These are phyloP conservation scores for Zosterops lateralis DNA, from an alignment of 2,113 vertebrate species.

Conservation along the genomic window DNA sequence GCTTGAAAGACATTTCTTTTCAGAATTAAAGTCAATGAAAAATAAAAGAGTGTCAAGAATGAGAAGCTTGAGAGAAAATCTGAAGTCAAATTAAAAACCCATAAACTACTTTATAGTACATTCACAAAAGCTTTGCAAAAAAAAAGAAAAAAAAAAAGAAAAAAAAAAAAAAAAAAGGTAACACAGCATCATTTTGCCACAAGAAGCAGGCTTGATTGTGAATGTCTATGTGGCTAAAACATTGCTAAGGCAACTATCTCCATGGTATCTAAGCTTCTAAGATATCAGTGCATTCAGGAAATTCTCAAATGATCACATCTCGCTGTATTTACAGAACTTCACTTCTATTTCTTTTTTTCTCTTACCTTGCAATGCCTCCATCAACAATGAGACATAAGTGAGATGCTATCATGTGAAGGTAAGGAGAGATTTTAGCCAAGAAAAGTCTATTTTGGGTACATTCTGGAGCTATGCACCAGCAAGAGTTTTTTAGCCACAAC, in stretches of 20 bases:
- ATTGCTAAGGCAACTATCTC: slow-evolving; percentile 66
- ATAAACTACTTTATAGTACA: background rate
- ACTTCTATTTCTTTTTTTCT: background rate
- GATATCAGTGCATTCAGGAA: background rate
- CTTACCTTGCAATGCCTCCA: background rate
- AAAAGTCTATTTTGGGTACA: background rate
- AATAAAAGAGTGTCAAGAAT: background rate
- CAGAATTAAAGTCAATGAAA: background rate
- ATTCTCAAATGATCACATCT: background rate
- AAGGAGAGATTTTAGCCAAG: background rate
- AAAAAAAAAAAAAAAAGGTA: background rate
- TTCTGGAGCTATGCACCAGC: background rate
- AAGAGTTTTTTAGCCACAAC: background rate
- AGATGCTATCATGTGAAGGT: background rate
- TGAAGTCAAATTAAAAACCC: background rate
- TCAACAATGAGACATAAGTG: background rate
- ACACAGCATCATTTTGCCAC: background rate
- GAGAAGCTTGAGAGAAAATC: background rate
- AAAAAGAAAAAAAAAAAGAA: background rate
- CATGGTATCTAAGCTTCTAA: slow-evolving; percentile 49
- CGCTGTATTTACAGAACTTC: background rate
- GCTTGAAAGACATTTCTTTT: background rate
- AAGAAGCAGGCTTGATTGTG: slow-evolving; percentile 4
- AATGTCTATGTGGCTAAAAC: slow-evolving; percentile 16
- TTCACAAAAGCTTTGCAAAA: slow-evolving; percentile 12